Percentiles rank a stretch among this genome's conserved stretches.
phyloP scores from a whole-genome alignment of 2,888 invertebrate species.

The Harmothoe impar region DNA sequence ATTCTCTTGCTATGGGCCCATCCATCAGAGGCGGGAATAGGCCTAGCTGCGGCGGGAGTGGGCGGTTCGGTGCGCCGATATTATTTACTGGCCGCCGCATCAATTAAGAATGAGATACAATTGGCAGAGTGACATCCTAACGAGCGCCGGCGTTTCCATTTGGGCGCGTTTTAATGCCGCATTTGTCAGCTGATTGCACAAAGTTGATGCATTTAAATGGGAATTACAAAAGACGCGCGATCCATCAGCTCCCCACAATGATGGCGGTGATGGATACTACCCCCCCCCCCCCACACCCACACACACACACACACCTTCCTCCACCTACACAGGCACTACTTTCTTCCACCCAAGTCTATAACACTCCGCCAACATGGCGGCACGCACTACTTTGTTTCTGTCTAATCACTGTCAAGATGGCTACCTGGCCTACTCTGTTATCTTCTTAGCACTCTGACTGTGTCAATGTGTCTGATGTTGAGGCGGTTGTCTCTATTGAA shows the following conservation, averaged over 20 bases:
- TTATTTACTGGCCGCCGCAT: conserved; percentile 49
- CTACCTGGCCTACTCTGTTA: not conserved
- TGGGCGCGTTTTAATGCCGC: conserved; percentile 55
- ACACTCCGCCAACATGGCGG: not conserved
- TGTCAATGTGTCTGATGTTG: not conserved
- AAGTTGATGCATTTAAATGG: conserved; percentile 57
- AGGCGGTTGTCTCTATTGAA: not conserved
- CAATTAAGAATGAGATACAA: conserved; percentile 58
- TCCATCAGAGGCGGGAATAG: conserved; percentile 15
- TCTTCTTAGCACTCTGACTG: not conserved
- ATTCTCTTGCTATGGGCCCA: not conserved
- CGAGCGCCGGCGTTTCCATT: conserved; percentile 51
- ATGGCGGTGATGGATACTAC: conserved; percentile 6
- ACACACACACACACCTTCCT: not conserved
- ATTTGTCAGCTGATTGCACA: conserved; percentile 55
- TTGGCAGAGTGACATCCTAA: conserved; percentile 50
- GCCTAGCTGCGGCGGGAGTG: not conserved
- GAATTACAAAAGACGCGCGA: conserved; percentile 55
- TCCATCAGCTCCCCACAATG: conserved; percentile 17
- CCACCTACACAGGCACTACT: not conserved
- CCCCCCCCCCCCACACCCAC: not conserved
- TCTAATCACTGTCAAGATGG: conserved; percentile 4
- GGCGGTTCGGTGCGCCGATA: not conserved
- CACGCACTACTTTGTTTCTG: not conserved
- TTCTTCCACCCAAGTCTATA: not conserved